Base-by-base conservation (phyloP, 2,888 invertebrate genomes). In the Neoscelio sp. region DNA sequence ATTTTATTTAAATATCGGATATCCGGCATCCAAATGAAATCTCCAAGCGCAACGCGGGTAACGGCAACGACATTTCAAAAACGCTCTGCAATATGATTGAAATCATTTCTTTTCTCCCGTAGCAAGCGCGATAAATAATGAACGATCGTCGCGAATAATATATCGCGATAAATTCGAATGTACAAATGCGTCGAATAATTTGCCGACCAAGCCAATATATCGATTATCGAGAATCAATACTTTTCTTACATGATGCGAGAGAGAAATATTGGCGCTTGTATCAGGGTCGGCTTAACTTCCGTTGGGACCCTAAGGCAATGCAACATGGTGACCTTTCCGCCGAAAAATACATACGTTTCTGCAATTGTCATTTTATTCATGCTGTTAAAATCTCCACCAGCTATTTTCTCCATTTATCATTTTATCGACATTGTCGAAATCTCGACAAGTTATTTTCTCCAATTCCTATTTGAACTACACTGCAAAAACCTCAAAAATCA, bases 1-100 rank as follows among this genome's bases (percentile, higher is more conserved):
- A 64, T 64, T 64, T 38, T 23, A 64, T 64, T 64, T 64, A 48
- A 64, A 64, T 48, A 38, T 23, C 62, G 62, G 62, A 64, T 38
- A 48, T 64, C 62, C 62, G 48, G 38, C 23, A 35, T 12, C 8
- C 15, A 33, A 64, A 48, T 48, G 38, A 48, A 48, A 44, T 60
- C 30, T 38, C 26, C 48, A 26, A 35, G 17, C 17, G 48, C 62
- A 26, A 48, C 18, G 33, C 44, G 46, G n/a, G n/a, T n/a, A 33
- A 33, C 20, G 20, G 15, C 6, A 23, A 12, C 44, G 44, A n/a
- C n/a, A n/a, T n/a, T 58, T 42, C 18, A 1, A 38, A 23, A 58
- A 52, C 52, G 18, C 52, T 6, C 7, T 28, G 15, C 50, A 15
- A 50, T 15, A 42, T 17, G 18, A 42, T 42, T 10, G 42, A 42